A percentile compares a stretch with the other conserved stretches of the same genome.
Evolutionary conservation across 2,797 vertebrate species (phyloP).

Genomic region (Pampus argenteus): DNA sequence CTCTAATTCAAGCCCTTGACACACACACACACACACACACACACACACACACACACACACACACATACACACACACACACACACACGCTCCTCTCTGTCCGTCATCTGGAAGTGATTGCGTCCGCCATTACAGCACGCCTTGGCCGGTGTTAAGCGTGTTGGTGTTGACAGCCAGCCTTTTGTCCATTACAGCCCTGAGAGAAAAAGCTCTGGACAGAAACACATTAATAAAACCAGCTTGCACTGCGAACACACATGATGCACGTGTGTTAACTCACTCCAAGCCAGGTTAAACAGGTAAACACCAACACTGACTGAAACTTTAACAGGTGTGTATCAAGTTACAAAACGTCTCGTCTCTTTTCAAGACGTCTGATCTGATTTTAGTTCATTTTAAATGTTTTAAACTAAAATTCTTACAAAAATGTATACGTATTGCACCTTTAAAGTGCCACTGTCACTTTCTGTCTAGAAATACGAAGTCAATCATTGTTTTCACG

Average conservation of each 20-base stretch:
- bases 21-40: background rate
- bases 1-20: constrained; percentile 3
- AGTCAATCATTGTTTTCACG: too few relatives aligned
- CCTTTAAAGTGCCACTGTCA: too few relatives aligned
- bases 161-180: constrained; percentile 71
- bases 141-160: constrained; percentile 50
- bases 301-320: background rate
- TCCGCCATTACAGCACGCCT: constrained; percentile 60
- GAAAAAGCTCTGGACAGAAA: constrained; percentile 30
- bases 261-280: constrained; percentile 6
- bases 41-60: constrained; percentile 30
- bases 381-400: too few relatives aligned
- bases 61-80: constrained; percentile 42
- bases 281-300: too few relatives aligned
- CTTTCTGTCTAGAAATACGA: too few relatives aligned
- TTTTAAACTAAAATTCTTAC: too few relatives aligned
- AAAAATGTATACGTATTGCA: too few relatives aligned
- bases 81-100: constrained; percentile 4
- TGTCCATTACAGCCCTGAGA: constrained; percentile 46
- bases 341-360: too few relatives aligned
- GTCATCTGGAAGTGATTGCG: constrained; percentile 76
- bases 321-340: background rate
- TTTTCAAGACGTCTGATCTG: too few relatives aligned
- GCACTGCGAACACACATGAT: constrained; percentile 8
- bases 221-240: constrained; percentile 24